phyloP scores from a whole-genome alignment of 2,113 vertebrate species.

The Noturus placidus region DNA sequence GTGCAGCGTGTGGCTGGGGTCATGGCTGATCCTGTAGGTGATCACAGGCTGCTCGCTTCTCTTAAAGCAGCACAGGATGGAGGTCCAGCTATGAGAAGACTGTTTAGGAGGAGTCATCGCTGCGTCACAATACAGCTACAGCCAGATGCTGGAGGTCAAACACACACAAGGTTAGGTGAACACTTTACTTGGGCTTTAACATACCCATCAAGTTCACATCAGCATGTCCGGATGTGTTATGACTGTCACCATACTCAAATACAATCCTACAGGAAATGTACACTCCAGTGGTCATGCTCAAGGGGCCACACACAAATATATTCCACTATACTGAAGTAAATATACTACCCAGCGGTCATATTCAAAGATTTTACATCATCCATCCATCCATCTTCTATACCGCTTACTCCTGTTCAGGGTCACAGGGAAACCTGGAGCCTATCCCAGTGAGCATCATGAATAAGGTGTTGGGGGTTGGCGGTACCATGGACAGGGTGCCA shows the following conservation, averaged over 20 bases:
- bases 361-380: no score
- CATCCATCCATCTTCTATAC: no score
- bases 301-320: no score
- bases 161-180: background rate
- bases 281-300: background rate
- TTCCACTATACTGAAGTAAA: no score
- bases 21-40: constrained; percentile 81
- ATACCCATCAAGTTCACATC: background rate
- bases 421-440: no score
- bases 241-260: background rate
- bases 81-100: constrained; percentile 76
- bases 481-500: no score
- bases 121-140: constrained; percentile 23
- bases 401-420: no score
- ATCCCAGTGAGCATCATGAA: no score
- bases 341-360: no score
- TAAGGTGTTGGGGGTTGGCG: no score
- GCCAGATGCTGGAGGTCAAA: background rate
- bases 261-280: background rate
- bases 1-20: constrained; percentile 77
- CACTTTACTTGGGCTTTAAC: background rate
- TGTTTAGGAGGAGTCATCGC: constrained; percentile 85
- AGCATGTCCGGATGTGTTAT: background rate
- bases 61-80: constrained; percentile 90
- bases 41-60: constrained; percentile 85